phyloP scores from a whole-genome alignment of 1,140 invertebrate species.

The Scylla paramamosain region DNA sequence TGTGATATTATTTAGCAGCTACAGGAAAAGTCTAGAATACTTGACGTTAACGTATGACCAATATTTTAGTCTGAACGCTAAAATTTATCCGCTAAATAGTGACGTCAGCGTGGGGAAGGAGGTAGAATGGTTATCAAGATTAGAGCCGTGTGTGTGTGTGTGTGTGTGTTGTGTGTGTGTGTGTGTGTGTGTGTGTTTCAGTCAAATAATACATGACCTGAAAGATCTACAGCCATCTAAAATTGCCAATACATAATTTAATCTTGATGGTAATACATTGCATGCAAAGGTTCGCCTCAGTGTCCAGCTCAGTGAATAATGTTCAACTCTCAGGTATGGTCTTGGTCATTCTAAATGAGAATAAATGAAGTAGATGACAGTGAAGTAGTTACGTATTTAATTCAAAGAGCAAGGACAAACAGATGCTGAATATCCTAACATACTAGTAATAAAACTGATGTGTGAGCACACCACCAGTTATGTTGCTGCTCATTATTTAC shows the following conservation, averaged over 20 bases:
- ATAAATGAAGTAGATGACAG: neutral
- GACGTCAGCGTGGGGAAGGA: neutral
- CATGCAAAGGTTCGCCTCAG: neutral
- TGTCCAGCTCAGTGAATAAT: too few species aligned
- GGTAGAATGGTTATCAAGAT: neutral
- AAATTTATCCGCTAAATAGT: neutral
- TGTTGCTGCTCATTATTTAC: too few species aligned
- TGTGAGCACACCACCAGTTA: too few species aligned
- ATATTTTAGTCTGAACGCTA: neutral
- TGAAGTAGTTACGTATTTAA: neutral
- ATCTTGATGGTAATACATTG: neutral
- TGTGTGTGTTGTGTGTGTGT: constrained; percentile 14
- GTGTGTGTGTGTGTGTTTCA: neutral
- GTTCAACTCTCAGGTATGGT: too few species aligned
- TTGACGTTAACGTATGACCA: neutral
- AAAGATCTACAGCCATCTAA: constrained; percentile 17
- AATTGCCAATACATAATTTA: neutral
- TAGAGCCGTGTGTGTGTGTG: neutral
- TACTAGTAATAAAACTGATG: too few species aligned
- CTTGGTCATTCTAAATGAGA: neutral
- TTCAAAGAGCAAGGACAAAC: too few species aligned
- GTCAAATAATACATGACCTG: neutral
- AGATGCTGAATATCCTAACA: too few species aligned
- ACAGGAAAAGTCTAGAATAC: neutral
- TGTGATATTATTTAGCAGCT: neutral